These are phyloP conservation scores for Saguinus midas DNA, from an alignment of 2,113 vertebrate genomes.

Conservation along the genomic window DNA sequence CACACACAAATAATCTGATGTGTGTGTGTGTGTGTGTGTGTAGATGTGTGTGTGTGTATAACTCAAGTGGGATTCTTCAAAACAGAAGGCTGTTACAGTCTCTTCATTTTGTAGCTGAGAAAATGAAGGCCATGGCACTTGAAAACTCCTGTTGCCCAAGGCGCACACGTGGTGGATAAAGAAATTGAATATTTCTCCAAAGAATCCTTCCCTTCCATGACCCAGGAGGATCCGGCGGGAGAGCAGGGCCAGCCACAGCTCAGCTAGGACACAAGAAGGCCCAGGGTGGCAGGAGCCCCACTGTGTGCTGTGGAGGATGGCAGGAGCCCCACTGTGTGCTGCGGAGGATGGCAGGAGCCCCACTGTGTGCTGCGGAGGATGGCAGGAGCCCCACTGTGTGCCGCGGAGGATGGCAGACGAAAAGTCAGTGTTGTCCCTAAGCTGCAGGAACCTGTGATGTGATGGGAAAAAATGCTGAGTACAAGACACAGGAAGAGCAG, in stretches of 20 bases:
- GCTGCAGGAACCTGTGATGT: not conserved
- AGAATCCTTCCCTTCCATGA: fast-evolving
- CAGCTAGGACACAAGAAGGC: not conserved
- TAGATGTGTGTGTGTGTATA: not conserved
- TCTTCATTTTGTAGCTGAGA: not conserved
- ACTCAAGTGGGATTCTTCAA: not conserved
- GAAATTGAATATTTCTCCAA: too few species aligned
- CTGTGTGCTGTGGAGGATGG: not conserved
- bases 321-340: not conserved
- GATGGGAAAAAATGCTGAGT: not conserved
- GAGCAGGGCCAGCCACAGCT: fast-evolving
- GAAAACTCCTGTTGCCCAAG: fast-evolving
- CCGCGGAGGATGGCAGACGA: fast-evolving
- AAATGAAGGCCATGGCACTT: not conserved
- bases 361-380: not conserved
- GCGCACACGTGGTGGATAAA: not conserved
- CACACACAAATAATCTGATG: too few species aligned
- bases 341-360: too few species aligned
- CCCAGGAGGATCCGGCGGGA: not conserved
- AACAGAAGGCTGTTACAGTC: not conserved
- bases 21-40: too few species aligned
- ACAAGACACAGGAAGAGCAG: not conserved
- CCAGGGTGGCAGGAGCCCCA: too few species aligned
- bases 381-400: not conserved
- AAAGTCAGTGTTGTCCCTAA: not conserved